Evolutionary conservation across 2,113 vertebrate species (phyloP).

Genomic region (Lichenostomus cassidix): DNA sequence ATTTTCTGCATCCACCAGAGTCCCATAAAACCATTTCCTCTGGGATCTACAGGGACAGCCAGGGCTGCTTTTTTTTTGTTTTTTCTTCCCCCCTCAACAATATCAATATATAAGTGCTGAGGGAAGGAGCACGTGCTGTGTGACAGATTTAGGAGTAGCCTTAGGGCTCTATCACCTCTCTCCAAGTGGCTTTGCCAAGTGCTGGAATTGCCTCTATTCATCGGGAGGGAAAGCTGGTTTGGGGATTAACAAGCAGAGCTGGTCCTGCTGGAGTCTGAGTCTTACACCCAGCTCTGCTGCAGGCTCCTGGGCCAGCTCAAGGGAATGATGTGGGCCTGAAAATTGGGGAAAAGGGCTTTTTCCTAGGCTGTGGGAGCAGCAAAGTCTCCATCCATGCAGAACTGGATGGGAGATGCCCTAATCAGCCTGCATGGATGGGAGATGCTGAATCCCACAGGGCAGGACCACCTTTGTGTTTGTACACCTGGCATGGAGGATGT

Average conservation of each 20-base stretch:
- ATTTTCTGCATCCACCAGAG: conserved; percentile 53
- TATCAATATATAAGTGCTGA: not conserved
- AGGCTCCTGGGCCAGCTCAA: not conserved
- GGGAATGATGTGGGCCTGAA: not conserved
- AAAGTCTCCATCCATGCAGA: not conserved
- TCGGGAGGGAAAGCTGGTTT: not conserved
- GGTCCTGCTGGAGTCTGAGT: not conserved
- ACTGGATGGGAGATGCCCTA: not conserved
- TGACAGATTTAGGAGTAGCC: conserved; percentile 33
- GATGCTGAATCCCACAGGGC: not conserved
- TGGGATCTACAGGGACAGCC: conserved; percentile 10
- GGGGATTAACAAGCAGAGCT: not conserved
- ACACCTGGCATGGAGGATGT: not conserved
- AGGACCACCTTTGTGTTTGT: not conserved
- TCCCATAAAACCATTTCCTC: conserved; percentile 45
- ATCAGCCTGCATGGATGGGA: not conserved
- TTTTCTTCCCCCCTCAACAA: not conserved
- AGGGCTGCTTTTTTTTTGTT: not conserved
- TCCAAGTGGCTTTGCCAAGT: not conserved
- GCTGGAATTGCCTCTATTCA: not conserved
- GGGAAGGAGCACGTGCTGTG: not conserved
- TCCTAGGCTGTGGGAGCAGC: not conserved
- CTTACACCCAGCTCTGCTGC: not conserved
- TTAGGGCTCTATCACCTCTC: not conserved
- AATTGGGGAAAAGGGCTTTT: not conserved